Conservation (phyloP, 2,113 vertebrate genomes). For the Myiozetetes cayanensis region DNA sequence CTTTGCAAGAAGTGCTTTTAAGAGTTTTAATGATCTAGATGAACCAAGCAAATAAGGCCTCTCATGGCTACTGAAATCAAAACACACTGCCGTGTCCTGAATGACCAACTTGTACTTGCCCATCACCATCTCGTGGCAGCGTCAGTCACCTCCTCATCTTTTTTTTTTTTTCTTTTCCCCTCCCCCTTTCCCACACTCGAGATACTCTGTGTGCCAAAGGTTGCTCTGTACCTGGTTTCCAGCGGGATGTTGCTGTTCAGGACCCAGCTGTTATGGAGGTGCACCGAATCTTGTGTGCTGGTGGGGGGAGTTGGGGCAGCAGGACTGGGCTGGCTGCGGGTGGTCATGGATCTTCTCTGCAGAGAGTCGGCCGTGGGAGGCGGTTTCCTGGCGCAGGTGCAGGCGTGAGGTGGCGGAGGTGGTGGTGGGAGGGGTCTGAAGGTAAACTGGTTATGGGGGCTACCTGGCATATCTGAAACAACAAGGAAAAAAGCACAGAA, state of each 20-base stretch:
- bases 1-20: rapidly evolving
- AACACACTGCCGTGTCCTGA: not conserved
- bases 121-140: rapidly evolving
- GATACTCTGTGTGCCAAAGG: rapidly evolving
- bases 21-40: not conserved
- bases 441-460: constrained; percentile 93
- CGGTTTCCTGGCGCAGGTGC: constrained; percentile 89
- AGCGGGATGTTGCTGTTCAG: constrained; percentile 96
- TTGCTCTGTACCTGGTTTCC: constrained; percentile 88
- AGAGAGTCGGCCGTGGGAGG: constrained; percentile 85
- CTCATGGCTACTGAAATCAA: not conserved
- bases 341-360: constrained; percentile 92
- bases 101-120: rapidly evolving
- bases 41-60: not conserved
- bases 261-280: constrained; percentile 97
- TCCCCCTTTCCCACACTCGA: rapidly evolving
- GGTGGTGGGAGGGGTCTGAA: constrained; percentile 93
- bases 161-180: rapidly evolving
- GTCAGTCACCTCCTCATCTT: rapidly evolving
- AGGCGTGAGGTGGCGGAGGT: constrained; percentile 88
- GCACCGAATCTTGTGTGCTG: constrained; percentile 79
- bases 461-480: constrained; percentile 85
- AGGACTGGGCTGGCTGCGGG: constrained; percentile 87
- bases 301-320: constrained; percentile 76
- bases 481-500: not conserved